Conservation (phyloP, 1,140 invertebrate species). For the Eupristina koningsbergeri region DNA sequence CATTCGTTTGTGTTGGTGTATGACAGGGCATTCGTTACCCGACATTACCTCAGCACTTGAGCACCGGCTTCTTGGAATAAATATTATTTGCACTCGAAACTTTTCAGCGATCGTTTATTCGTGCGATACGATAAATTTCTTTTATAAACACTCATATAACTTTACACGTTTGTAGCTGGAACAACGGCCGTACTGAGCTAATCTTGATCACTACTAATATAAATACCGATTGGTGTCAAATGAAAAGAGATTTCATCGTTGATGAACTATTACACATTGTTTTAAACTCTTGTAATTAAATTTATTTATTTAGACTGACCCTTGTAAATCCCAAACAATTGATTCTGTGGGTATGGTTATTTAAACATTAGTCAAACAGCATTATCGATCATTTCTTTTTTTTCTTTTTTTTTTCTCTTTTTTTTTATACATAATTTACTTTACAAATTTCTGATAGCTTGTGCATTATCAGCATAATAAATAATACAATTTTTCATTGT, state of each 20-base stretch:
- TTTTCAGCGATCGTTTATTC: neutral
- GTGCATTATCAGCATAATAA: too few relatives aligned
- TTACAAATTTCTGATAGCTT: too few relatives aligned
- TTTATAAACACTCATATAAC: neutral
- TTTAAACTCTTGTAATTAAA: slow-evolving; percentile 1
- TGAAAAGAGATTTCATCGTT: neutral
- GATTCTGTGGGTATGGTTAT: too few relatives aligned
- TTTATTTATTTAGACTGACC: too few relatives aligned
- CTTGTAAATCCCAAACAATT: too few relatives aligned
- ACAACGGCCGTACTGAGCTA: neutral
- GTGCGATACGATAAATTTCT: neutral
- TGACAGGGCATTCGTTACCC: neutral
- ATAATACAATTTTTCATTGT: too few relatives aligned
- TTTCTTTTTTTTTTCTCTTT: too few relatives aligned
- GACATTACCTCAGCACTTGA: neutral
- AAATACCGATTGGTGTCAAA: neutral
- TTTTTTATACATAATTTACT: too few relatives aligned
- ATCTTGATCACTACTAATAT: slow-evolving; percentile 23
- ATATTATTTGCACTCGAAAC: neutral
- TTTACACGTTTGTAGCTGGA: neutral
- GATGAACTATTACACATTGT: slow-evolving; percentile 2
- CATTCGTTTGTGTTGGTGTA: neutral
- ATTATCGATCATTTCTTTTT: too few relatives aligned
- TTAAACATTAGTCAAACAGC: too few relatives aligned
- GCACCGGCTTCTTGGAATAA: neutral